Evolutionary conservation across 2,113 vertebrate species (phyloP).

Genomic region (Acrocephalus arundinaceus): DNA sequence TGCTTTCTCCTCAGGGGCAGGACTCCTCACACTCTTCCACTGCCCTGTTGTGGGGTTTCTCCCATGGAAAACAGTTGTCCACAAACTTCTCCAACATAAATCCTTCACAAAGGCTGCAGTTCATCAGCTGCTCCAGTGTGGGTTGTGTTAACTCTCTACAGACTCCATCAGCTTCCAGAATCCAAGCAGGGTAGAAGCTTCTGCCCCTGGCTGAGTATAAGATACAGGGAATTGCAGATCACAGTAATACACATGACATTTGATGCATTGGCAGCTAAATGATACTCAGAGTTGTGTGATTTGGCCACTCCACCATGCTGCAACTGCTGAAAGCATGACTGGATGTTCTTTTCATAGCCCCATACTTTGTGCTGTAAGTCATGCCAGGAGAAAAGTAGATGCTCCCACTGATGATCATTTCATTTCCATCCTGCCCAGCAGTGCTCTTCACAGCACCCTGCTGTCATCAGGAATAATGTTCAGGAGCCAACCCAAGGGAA

Average conservation of each 20-base stretch:
- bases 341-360: neutral
- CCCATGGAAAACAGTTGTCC: neutral
- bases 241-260: neutral
- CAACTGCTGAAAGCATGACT: neutral
- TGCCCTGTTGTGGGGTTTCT: neutral
- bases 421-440: neutral
- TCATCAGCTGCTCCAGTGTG: neutral
- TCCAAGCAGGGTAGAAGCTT: neutral
- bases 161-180: neutral
- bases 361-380: neutral
- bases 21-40: neutral
- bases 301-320: neutral
- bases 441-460: conserved; percentile 7
- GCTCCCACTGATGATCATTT: neutral
- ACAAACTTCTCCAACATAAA: neutral
- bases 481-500: conserved; percentile 4
- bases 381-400: neutral
- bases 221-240: neutral
- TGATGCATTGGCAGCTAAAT: neutral
- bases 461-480: conserved; percentile 23
- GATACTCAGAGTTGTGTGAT: neutral
- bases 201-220: neutral
- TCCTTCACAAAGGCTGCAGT: neutral
- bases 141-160: neutral
- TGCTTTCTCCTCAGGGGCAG: neutral